Evolutionary conservation across 1,140 invertebrate species (phyloP).

Genomic region (Nebria ingens): DNA sequence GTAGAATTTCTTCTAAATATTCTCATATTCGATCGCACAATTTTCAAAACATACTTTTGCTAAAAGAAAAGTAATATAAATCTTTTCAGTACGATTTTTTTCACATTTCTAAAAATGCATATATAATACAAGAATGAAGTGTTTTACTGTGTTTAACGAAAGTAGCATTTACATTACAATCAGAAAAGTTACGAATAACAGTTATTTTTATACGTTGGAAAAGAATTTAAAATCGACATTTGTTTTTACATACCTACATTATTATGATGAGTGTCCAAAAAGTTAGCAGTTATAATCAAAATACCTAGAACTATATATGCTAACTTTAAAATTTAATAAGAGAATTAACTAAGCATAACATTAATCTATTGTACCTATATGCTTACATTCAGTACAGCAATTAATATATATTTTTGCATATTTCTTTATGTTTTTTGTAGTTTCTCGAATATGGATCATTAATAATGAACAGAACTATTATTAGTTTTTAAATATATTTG

Average conservation of each 20-base stretch:
- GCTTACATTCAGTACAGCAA: conserved; percentile 6
- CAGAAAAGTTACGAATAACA: neutral
- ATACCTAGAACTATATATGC: neutral
- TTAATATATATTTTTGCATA: conserved; percentile 10
- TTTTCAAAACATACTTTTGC: neutral
- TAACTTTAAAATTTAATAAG: conserved; percentile 1
- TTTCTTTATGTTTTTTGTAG: conserved; percentile 7
- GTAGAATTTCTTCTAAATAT: neutral
- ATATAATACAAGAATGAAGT: too few species aligned
- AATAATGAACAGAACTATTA: conserved; percentile 8
- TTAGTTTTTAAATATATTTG: conserved; percentile 9
- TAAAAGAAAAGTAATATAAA: too few species aligned
- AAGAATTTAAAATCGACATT: neutral
- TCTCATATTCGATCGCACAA: conserved; percentile 8
- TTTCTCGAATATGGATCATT: conserved; percentile 5
- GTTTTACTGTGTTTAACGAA: conserved; percentile 2
- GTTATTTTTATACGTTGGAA: conserved; percentile 5
- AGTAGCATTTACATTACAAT: conserved; percentile 3
- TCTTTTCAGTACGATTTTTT: too few species aligned
- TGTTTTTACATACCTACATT: neutral
- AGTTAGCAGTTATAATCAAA: conserved; percentile 7
- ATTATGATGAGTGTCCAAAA: neutral
- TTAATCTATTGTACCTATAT: conserved; percentile 5
- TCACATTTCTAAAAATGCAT: too few species aligned
- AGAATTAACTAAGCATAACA: conserved; percentile 1